A percentile compares a stretch with the other conserved stretches of the same genome.
Conservation (phyloP, 2,113 vertebrate genomes). For the Callorhinus ursinus region DNA sequence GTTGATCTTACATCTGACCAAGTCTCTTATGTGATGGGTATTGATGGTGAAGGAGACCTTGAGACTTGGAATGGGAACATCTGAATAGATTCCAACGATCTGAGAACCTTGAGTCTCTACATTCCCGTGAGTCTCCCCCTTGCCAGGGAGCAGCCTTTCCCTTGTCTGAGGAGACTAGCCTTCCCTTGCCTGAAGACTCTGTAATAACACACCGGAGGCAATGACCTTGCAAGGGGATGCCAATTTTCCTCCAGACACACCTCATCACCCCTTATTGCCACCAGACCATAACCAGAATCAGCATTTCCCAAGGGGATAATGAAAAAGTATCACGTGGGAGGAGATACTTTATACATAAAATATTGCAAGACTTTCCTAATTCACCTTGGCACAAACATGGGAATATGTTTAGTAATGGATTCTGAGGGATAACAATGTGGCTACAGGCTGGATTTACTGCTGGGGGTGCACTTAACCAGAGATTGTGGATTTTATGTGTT, state of each 20-base stretch:
- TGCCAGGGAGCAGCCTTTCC: neutral
- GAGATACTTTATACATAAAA: neutral
- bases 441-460: neutral
- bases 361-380: neutral
- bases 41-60: neutral
- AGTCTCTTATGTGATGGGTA: neutral
- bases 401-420: neutral
- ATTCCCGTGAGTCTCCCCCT: neutral
- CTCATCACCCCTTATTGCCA: neutral
- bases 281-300: neutral
- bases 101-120: neutral
- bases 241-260: neutral
- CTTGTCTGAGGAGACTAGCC: neutral
- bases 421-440: neutral
- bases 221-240: neutral
- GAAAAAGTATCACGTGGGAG: neutral
- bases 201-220: neutral
- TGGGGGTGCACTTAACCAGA: neutral
- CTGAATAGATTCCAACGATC: neutral
- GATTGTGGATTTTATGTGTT: neutral
- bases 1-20: neutral
- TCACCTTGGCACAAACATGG: neutral
- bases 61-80: neutral
- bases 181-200: neutral
- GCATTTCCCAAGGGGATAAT: neutral